These are phyloP conservation scores for Neostethus bicornis DNA, from an alignment of 2,797 vertebrate genomes.

Conservation along the genomic window DNA sequence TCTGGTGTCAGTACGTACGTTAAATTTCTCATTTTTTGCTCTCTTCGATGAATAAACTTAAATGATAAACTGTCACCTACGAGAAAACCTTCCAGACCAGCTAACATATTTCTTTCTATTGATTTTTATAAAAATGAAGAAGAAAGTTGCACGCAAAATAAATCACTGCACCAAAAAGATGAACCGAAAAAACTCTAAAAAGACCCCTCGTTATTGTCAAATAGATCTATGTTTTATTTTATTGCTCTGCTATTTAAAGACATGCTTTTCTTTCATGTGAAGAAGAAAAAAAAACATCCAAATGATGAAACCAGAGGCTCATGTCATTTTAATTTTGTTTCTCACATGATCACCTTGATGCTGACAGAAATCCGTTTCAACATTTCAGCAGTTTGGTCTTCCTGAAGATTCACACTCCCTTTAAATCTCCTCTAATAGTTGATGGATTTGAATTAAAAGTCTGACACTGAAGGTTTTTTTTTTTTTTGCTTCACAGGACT, in stretches of 20 bases:
- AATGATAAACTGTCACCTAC: no score
- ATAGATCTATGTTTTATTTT: conserved; percentile 7
- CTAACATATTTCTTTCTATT: no score
- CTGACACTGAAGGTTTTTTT: not conserved
- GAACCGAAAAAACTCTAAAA: conserved; percentile 15
- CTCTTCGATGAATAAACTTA: no score
- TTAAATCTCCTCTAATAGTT: conserved; percentile 21
- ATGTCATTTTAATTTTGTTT: conserved; percentile 16
- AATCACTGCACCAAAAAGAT: not conserved
- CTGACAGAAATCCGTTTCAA: conserved; percentile 42
- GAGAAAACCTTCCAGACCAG: no score
- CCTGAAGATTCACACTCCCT: conserved; percentile 18
- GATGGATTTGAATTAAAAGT: conserved; percentile 17
- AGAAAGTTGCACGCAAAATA: no score
- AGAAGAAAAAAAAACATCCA: conserved; percentile 7
- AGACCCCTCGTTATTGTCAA: conserved; percentile 2
- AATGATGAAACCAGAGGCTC: conserved; percentile 29
- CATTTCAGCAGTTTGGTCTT: conserved; percentile 26
- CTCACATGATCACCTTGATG: conserved; percentile 30
- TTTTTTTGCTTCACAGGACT: not conserved
- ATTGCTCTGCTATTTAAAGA: conserved; percentile 17
- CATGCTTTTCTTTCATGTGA: conserved; percentile 11
- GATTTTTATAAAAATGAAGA: no score
- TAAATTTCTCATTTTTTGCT: not conserved
- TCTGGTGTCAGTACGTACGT: not conserved